phyloP scores from a whole-genome alignment of 1,140 invertebrate genomes.

The Ruditapes philippinarum region DNA sequence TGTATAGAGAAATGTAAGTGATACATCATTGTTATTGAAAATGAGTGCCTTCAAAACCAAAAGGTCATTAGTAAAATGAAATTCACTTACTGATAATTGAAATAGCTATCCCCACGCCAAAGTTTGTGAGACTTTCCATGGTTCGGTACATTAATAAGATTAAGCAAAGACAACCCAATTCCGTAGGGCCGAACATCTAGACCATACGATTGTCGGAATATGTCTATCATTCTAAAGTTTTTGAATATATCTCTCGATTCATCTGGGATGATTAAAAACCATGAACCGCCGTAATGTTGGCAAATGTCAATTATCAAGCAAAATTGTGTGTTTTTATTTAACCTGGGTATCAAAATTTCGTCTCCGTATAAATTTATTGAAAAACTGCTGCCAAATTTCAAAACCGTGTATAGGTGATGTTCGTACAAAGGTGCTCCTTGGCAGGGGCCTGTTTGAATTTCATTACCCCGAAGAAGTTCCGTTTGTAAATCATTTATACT shows the following conservation, averaged over 20 bases:
- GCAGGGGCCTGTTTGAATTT: constrained; percentile 1
- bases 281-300: constrained; percentile 33
- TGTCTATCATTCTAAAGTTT: background rate
- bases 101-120: constrained; percentile 37
- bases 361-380: constrained; percentile 31
- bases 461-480: background rate
- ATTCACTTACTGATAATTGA: constrained; percentile 45
- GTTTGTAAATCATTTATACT: constrained; percentile 24
- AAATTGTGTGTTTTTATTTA: background rate
- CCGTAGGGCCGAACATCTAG: constrained; percentile 18
- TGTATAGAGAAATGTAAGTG: no score
- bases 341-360: background rate
- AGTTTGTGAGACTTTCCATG: background rate
- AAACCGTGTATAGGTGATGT: constrained; percentile 23
- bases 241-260: constrained; percentile 49
- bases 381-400: constrained; percentile 42
- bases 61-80: background rate
- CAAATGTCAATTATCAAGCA: constrained; percentile 59
- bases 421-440: constrained; percentile 34
- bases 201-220: background rate
- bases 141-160: background rate
- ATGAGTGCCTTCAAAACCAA: no score
- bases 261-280: constrained; percentile 47
- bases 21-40: no score
- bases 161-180: constrained; percentile 40